Conservation (phyloP, 2,888 invertebrate species). For the Pseudococcus jackbeardsleyi region DNA sequence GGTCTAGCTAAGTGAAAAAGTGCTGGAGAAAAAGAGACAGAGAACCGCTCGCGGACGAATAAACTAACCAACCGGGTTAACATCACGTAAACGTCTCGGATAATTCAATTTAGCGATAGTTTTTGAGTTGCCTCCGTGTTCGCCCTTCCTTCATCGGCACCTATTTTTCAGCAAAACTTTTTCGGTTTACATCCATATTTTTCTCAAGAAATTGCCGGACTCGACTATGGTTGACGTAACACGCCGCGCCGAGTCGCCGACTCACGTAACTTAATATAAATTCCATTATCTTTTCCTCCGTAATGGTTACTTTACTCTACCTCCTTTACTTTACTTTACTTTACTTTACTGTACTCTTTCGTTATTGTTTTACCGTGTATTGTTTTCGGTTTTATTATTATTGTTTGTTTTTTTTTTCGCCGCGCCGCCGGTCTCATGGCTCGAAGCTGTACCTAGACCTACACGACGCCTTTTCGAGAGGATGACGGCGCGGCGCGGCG, state of each 20-base stretch:
- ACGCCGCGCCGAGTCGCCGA: too few species aligned
- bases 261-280: constrained; percentile 59
- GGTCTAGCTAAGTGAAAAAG: background rate
- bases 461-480: background rate
- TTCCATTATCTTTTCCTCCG: constrained; percentile 51
- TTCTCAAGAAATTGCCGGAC: constrained; percentile 54
- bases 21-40: background rate
- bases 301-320: constrained; percentile 57
- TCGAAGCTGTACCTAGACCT: too few species aligned
- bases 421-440: background rate
- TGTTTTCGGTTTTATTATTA: constrained; percentile 54
- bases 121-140: constrained; percentile 52
- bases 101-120: constrained; percentile 55
- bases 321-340: too few species aligned
- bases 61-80: constrained; percentile 55
- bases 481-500: too few species aligned
- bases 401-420: too few species aligned
- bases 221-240: constrained; percentile 55
- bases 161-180: constrained; percentile 28
- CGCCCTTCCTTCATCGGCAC: background rate
- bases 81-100: constrained; percentile 55
- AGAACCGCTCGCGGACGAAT: constrained; percentile 43
- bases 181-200: constrained; percentile 54
- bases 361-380: constrained; percentile 54
- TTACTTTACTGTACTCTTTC: constrained; percentile 55